Percentiles rank a stretch among this genome's conserved stretches.
These are phyloP conservation scores for Nycticryphes semicollaris DNA, from an alignment of 2,113 vertebrate species.

Conservation along the genomic window DNA sequence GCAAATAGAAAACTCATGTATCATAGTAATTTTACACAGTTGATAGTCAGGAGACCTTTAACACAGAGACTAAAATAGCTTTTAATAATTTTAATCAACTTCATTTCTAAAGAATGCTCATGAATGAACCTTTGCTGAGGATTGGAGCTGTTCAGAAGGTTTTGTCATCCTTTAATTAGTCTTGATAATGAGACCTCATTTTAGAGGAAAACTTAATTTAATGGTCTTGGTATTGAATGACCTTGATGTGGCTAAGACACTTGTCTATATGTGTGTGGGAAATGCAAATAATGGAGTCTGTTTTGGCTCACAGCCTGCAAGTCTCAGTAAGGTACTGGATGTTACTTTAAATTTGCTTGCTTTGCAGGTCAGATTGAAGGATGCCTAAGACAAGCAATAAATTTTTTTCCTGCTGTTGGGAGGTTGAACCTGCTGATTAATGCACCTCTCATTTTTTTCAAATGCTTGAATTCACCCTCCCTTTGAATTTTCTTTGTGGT, in stretches of 20 bases:
- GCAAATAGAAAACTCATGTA: background rate
- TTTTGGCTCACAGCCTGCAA: constrained; percentile 67
- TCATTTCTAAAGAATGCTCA: constrained; percentile 17
- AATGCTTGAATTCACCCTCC: constrained; percentile 35
- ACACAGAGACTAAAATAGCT: constrained; percentile 23
- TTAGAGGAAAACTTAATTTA: constrained; percentile 70
- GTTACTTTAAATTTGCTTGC: constrained; percentile 72
- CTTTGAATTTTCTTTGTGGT: constrained; percentile 53
- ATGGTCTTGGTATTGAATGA: constrained; percentile 63
- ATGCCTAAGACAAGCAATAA: constrained; percentile 70
- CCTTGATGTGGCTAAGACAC: constrained; percentile 67
- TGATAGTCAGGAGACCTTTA: constrained; percentile 8
- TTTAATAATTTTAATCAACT: constrained; percentile 33
- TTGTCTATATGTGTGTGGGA: constrained; percentile 67
- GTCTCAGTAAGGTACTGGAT: constrained; percentile 26
- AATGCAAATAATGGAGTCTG: constrained; percentile 74
- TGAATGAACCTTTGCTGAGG: constrained; percentile 42
- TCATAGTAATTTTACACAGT: background rate
- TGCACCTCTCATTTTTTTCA: constrained; percentile 33
- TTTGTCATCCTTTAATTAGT: constrained; percentile 72
- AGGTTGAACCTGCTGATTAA: constrained; percentile 59
- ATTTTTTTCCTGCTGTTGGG: constrained; percentile 28
- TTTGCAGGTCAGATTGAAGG: constrained; percentile 72
- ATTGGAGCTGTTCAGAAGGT: constrained; percentile 20
- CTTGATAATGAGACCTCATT: constrained; percentile 65